These are phyloP conservation scores for Catharus fuscescens DNA, from an alignment of 2,113 vertebrate genomes.

Conservation along the genomic window DNA sequence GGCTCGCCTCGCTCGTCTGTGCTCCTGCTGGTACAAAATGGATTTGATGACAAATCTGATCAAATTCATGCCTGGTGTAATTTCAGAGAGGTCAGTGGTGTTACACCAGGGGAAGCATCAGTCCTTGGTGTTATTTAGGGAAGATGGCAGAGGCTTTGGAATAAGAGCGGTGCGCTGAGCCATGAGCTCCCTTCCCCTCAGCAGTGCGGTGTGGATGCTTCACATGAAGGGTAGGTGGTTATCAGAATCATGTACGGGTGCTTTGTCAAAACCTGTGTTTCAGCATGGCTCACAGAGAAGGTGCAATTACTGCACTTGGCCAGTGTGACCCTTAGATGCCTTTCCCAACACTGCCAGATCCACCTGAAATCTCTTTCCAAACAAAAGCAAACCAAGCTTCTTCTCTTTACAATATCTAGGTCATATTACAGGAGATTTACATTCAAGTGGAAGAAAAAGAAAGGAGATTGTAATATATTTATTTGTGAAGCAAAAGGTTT, in stretches of 20 bases:
- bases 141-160: background rate
- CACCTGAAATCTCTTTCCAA: constrained; percentile 57
- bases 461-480: background rate
- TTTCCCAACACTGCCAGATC: constrained; percentile 27
- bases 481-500: background rate
- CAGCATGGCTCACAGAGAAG: constrained; percentile 33
- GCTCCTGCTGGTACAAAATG: constrained; percentile 52
- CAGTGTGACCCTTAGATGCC: background rate
- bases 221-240: constrained; percentile 20
- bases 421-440: background rate
- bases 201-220: background rate
- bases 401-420: constrained; percentile 5
- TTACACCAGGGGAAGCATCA: constrained; percentile 12
- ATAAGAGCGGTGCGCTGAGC: background rate
- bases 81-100: constrained; percentile 47
- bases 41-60: constrained; percentile 56
- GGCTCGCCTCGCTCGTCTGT: background rate
- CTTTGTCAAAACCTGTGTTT: constrained; percentile 23
- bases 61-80: constrained; percentile 54
- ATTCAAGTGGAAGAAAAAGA: background rate
- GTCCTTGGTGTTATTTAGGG: constrained; percentile 33
- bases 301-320: background rate
- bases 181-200: constrained; percentile 36
- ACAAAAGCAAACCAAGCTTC: constrained; percentile 21
- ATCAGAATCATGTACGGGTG: background rate